These are phyloP conservation scores for Ammodramus savannarum DNA, from an alignment of 2,113 vertebrate species.

Conservation along the genomic window DNA sequence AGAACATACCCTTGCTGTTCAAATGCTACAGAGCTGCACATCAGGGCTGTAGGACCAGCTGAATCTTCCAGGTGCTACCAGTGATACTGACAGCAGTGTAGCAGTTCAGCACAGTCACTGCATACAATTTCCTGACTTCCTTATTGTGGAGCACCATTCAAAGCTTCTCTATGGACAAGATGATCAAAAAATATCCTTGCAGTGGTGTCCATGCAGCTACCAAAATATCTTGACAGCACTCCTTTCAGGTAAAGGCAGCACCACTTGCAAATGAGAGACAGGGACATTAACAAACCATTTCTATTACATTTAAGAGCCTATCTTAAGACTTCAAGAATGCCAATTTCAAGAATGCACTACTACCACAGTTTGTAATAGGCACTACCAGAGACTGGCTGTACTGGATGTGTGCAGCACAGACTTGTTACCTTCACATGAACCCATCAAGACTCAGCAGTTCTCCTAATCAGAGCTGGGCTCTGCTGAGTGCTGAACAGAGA, in stretches of 20 bases:
- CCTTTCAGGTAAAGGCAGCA: not conserved
- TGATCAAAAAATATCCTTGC: not conserved
- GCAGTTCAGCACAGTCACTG: not conserved
- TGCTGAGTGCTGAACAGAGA: not conserved
- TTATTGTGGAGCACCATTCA: not conserved
- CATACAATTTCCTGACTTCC: not conserved
- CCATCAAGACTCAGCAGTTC: not conserved
- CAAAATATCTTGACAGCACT: not conserved
- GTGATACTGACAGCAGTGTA: not conserved
- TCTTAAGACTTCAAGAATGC: not conserved
- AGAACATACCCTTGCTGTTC: not conserved
- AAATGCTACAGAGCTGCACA: not conserved
- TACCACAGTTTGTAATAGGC: not conserved
- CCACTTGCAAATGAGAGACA: not conserved
- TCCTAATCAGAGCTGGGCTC: not conserved
- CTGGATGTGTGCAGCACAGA: not conserved
- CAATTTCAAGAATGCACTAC: not conserved
- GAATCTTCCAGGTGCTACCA: not conserved
- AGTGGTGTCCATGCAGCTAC: not conserved
- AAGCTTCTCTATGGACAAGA: not conserved
- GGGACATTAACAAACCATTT: not conserved
- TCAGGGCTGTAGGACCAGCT: not conserved
- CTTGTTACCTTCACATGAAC: not conserved
- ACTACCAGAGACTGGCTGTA: not conserved
- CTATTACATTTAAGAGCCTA: not conserved